These are phyloP conservation scores for Harlomillsia oculata DNA, from an alignment of 1,140 invertebrate species.

Conservation along the genomic window DNA sequence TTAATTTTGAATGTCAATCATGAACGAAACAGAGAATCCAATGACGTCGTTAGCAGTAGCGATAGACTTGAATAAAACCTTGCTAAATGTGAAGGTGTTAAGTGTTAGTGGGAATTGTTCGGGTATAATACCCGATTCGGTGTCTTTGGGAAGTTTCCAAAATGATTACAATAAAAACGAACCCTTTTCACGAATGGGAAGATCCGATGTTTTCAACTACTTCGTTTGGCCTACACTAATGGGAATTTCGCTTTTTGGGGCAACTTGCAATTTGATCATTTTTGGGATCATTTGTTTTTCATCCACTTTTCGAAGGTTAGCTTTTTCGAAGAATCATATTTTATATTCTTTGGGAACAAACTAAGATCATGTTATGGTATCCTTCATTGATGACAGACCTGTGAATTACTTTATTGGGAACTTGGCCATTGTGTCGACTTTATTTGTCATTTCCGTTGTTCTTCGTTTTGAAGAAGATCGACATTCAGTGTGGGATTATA, in stretches of 20 bases:
- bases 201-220: not conserved
- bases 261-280: not conserved
- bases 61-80: not conserved
- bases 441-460: not conserved
- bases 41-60: not conserved
- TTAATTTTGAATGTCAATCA: too few relatives aligned
- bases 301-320: not conserved
- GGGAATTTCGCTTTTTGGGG: not conserved
- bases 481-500: not conserved
- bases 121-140: too few relatives aligned
- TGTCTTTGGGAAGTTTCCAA: too few relatives aligned
- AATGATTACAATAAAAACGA: too few relatives aligned
- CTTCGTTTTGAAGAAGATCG: not conserved
- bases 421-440: not conserved
- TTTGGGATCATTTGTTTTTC: not conserved
- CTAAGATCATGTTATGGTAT: not conserved
- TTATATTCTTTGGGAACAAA: not conserved
- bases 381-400: not conserved
- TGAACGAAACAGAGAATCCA: too few relatives aligned
- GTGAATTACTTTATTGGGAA: slow-evolving; percentile 8
- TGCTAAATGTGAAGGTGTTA: not conserved
- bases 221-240: not conserved
- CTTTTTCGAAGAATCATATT: not conserved
- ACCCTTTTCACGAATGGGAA: not conserved
- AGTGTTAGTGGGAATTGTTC: not conserved